Percentiles rank a stretch among this genome's conserved stretches.
These are phyloP conservation scores for Adoxophyes honmai DNA, from an alignment of 1,140 invertebrate genomes.

Conservation along the genomic window DNA sequence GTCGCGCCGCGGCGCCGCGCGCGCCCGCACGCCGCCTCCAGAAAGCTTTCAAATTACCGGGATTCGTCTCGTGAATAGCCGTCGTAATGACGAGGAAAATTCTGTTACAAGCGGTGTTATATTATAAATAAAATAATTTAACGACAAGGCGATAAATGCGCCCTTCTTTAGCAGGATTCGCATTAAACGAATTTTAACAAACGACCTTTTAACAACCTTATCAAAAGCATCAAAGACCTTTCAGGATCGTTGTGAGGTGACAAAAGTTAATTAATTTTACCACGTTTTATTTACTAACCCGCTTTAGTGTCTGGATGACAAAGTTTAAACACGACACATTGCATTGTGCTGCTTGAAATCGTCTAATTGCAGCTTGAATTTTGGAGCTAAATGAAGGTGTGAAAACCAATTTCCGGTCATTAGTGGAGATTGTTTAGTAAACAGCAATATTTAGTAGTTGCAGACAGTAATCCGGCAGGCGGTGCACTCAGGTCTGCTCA, in stretches of 20 bases:
- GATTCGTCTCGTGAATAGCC: constrained; percentile 61
- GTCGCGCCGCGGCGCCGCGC: constrained; percentile 30
- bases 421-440: constrained; percentile 15
- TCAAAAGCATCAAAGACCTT: constrained; percentile 5
- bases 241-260: background rate
- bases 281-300: background rate
- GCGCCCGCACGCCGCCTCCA: constrained; percentile 16
- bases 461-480: constrained; percentile 55
- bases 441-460: constrained; percentile 49
- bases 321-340: too few species aligned
- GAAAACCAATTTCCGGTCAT: constrained; percentile 2
- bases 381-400: background rate
- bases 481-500: constrained; percentile 54
- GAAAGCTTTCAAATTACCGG: constrained; percentile 63
- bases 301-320: too few species aligned
- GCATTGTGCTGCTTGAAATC: too few species aligned
- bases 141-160: constrained; percentile 17
- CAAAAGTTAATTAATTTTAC: background rate
- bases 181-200: constrained; percentile 2
- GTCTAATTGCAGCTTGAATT: too few species aligned
- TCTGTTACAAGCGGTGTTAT: constrained; percentile 39
- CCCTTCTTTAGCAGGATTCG: background rate
- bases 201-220: constrained; percentile 1
- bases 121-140: constrained; percentile 33
- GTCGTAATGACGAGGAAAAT: constrained; percentile 61